These are phyloP conservation scores for Rhingia rostrata DNA, from an alignment of 2,888 invertebrate species.

Conservation along the genomic window DNA sequence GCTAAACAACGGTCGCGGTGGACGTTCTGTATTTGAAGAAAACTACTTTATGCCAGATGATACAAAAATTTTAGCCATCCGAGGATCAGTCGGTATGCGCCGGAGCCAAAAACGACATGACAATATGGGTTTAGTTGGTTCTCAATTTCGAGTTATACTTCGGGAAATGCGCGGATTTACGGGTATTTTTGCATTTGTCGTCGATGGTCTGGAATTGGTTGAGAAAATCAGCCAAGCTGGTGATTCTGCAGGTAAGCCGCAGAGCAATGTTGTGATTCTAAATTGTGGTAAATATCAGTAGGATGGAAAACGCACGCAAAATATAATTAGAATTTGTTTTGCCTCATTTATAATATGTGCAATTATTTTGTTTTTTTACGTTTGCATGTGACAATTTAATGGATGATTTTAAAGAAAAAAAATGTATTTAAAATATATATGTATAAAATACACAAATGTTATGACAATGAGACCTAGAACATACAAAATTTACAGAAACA, in stretches of 20 bases:
- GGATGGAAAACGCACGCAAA: slow-evolving; percentile 29
- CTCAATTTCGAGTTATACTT: slow-evolving; percentile 91
- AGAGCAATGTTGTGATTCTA: slow-evolving; percentile 88
- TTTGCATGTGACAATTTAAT: slow-evolving; percentile 52
- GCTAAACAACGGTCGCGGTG: slow-evolving; percentile 91
- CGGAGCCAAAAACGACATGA: slow-evolving; percentile 91
- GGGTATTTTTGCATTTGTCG: slow-evolving; percentile 91
- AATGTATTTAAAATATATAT: neutral
- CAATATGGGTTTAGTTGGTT: slow-evolving; percentile 91
- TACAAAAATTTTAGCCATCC: slow-evolving; percentile 88
- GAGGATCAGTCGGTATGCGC: slow-evolving; percentile 92
- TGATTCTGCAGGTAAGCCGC: slow-evolving; percentile 90
- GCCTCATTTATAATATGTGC: slow-evolving; percentile 3
- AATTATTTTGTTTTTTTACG: neutral
- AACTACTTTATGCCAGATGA: slow-evolving; percentile 92
- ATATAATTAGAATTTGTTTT: slow-evolving; percentile 4
- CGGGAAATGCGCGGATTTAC: slow-evolving; percentile 93
- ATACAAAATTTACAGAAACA: neutral
- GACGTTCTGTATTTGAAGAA: slow-evolving; percentile 90
- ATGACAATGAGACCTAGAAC: neutral
- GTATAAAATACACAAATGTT: neutral
- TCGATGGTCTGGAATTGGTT: slow-evolving; percentile 90
- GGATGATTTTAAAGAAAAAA: slow-evolving; percentile 9
- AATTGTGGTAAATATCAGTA: slow-evolving; percentile 89
- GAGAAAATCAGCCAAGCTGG: slow-evolving; percentile 91